phyloP scores from a whole-genome alignment of 2,888 invertebrate species.

The Cryptophagus acutangulus region DNA sequence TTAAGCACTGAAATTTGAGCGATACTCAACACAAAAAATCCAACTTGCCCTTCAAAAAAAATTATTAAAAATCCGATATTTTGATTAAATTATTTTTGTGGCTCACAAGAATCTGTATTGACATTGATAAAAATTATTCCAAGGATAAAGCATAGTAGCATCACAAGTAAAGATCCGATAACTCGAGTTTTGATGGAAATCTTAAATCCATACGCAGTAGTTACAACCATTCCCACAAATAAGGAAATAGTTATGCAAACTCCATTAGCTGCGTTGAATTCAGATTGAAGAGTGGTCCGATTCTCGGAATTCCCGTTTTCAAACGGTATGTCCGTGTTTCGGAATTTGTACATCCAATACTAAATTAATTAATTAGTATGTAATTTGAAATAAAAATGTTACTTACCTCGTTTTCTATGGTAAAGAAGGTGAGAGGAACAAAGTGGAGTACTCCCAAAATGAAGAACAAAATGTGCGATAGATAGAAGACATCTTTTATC shows the following conservation, averaged over 20 bases:
- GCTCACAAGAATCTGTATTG: slow-evolving; percentile 15
- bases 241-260: slow-evolving; percentile 8
- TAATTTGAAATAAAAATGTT: too few species aligned
- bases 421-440: too few species aligned
- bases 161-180: not conserved
- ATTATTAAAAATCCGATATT: not conserved
- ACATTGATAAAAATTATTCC: slow-evolving; percentile 6
- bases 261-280: slow-evolving; percentile 9
- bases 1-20: too few species aligned
- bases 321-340: slow-evolving; percentile 4
- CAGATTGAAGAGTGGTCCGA: slow-evolving; percentile 10
- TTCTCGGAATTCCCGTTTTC: not conserved
- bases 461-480: too few species aligned
- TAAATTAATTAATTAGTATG: slow-evolving; percentile 8
- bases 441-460: too few species aligned
- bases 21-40: slow-evolving; percentile 6
- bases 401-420: too few species aligned
- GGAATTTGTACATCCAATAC: slow-evolving; percentile 17
- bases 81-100: not conserved
- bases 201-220: slow-evolving; percentile 10
- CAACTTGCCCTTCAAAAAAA: slow-evolving; percentile 9
- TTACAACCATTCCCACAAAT: slow-evolving; percentile 7
- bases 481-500: too few species aligned
- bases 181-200: slow-evolving; percentile 3
- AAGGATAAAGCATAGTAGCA: slow-evolving; percentile 3